These are phyloP conservation scores for Molossus alvarezi DNA, from an alignment of 2,797 vertebrate species.

Conservation along the genomic window DNA sequence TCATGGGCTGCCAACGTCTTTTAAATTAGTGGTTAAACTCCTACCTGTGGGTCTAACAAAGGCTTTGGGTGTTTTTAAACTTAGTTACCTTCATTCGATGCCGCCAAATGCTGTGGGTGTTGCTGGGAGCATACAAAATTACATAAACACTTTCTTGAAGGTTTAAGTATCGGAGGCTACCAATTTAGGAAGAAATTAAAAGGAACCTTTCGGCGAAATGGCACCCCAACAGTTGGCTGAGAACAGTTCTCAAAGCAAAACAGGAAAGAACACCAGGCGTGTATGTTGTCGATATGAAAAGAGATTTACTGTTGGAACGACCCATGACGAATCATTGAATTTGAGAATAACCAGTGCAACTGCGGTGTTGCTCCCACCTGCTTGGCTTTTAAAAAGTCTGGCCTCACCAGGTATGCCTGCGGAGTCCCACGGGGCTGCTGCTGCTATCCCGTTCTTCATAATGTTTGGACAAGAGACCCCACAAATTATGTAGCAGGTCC, in stretches of 20 bases:
- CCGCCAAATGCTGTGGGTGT: too few species aligned
- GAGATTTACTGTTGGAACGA: background rate
- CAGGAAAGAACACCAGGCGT: background rate
- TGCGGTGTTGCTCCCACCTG: too few species aligned
- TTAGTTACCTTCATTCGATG: background rate
- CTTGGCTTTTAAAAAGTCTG: too few species aligned
- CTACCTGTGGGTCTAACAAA: background rate
- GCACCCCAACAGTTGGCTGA: background rate
- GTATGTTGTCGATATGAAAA: background rate
- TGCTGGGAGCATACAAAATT: background rate
- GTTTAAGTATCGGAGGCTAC: background rate
- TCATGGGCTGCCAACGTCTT: background rate
- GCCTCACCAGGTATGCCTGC: too few species aligned
- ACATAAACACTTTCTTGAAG: background rate
- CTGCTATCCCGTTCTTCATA: too few species aligned
- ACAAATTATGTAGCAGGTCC: too few species aligned
- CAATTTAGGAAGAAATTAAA: background rate
- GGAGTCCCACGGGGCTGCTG: too few species aligned
- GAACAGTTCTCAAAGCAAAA: background rate
- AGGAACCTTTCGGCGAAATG: constrained; percentile 17
- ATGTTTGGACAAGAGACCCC: too few species aligned
- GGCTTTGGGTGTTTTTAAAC: background rate
- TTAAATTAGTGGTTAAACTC: background rate
- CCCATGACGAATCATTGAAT: background rate
- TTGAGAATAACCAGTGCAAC: background rate